A percentile compares a stretch with the other conserved stretches of the same genome.
Evolutionary conservation across 2,888 invertebrate genomes (phyloP).

Genomic region (Didymodactylos carnosus): DNA sequence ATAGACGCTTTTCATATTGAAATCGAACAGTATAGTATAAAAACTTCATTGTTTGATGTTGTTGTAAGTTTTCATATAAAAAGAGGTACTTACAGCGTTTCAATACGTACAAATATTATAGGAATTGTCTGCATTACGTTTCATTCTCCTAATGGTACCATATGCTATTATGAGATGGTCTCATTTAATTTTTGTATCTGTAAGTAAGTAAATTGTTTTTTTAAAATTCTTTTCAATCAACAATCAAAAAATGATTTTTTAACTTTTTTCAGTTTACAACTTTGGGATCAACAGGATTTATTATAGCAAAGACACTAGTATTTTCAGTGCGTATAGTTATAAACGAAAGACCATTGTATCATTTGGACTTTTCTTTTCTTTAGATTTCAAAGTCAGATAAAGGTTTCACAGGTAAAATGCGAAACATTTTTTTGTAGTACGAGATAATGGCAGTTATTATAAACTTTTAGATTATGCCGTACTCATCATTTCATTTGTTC

Average conservation of each 20-base stretch:
- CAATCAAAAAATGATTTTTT: neutral
- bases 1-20: neutral
- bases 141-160: neutral
- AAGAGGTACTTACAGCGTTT: neutral
- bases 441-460: too few relatives aligned
- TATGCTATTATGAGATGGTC: neutral
- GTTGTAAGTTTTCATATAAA: neutral
- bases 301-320: neutral
- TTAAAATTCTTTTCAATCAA: neutral
- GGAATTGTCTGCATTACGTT: neutral
- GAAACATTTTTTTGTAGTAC: too few relatives aligned
- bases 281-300: neutral
- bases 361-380: neutral
- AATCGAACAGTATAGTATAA: neutral
- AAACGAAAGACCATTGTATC: neutral
- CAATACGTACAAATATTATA: too few relatives aligned
- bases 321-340: neutral
- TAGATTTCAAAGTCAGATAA: neutral
- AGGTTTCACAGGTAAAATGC: too few relatives aligned
- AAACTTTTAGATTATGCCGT: neutral
- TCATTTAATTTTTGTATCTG: neutral
- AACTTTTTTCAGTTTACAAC: neutral
- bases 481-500: neutral
- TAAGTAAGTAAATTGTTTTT: neutral
- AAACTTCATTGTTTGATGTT: neutral